phyloP scores from a whole-genome alignment of 92 coral and sea anemone genomes.

The Nematostella vectensis region DNA sequence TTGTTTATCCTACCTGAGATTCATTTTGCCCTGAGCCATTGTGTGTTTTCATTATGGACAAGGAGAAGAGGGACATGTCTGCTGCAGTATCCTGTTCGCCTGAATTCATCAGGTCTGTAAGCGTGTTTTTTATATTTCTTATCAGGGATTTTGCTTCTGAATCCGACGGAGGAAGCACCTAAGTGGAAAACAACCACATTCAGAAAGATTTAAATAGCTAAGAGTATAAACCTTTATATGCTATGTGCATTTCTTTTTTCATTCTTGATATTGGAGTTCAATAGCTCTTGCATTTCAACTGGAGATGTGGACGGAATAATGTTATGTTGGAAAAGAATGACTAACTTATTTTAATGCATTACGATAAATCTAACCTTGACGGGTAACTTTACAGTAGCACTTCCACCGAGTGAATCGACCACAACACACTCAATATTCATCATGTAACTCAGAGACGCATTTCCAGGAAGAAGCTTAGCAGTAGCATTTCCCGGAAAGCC shows the following conservation, averaged over 20 bases:
- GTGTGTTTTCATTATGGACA: constrained; percentile 11
- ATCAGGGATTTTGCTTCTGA: constrained; percentile 13
- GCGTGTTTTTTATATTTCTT: not conserved
- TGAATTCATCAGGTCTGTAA: not conserved
- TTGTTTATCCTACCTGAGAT: too few relatives aligned
- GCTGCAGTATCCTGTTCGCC: constrained; percentile 21
- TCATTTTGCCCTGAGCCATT: too few relatives aligned
- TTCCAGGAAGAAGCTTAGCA: constrained; percentile 23
- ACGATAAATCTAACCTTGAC: constrained; percentile 1
- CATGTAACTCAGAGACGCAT: not conserved
- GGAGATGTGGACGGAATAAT: too few relatives aligned
- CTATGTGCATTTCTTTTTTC: too few relatives aligned
- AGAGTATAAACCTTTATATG: too few relatives aligned
- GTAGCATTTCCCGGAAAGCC: constrained; percentile 4
- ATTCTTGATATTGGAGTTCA: too few relatives aligned
- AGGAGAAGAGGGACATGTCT: constrained; percentile 20
- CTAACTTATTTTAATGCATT: too few relatives aligned
- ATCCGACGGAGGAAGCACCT: constrained; percentile 12
- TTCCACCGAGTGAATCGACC: constrained; percentile 13
- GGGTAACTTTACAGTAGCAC: not conserved
- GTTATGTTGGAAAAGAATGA: too few relatives aligned
- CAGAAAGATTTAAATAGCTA: too few relatives aligned
- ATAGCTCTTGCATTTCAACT: too few relatives aligned
- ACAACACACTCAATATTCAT: not conserved
- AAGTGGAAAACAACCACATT: too few relatives aligned